Conservation (phyloP, 2,888 invertebrate species). For the Machimus atricapillus region DNA sequence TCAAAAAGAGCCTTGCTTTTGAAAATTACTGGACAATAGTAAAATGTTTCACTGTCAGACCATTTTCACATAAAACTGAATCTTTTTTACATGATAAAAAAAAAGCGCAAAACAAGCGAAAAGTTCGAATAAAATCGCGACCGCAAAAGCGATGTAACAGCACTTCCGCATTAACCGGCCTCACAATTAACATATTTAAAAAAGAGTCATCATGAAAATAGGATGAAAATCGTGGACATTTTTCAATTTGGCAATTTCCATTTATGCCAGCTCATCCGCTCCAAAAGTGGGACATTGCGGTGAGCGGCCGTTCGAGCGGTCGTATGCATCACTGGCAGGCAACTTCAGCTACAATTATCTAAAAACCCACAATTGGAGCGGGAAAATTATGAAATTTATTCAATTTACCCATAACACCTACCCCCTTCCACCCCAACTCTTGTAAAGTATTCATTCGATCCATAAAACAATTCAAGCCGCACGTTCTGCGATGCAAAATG, state of each 20-base stretch:
- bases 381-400: neutral
- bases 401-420: neutral
- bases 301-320: neutral
- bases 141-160: neutral
- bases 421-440: neutral
- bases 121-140: neutral
- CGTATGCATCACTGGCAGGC: neutral
- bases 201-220: neutral
- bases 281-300: neutral
- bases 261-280: neutral
- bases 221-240: neutral
- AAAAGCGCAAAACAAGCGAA: neutral
- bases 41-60: neutral
- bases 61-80: neutral
- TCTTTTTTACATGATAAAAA: neutral
- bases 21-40: neutral
- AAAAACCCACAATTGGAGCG: neutral
- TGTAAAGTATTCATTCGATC: neutral
- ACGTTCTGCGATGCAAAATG: neutral
- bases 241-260: neutral
- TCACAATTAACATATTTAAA: neutral
- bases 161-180: neutral
- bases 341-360: neutral
- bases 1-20: neutral
- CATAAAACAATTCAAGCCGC: neutral